Base-by-base conservation (phyloP, 2,888 invertebrate genomes). In the Suillia variegata region DNA sequence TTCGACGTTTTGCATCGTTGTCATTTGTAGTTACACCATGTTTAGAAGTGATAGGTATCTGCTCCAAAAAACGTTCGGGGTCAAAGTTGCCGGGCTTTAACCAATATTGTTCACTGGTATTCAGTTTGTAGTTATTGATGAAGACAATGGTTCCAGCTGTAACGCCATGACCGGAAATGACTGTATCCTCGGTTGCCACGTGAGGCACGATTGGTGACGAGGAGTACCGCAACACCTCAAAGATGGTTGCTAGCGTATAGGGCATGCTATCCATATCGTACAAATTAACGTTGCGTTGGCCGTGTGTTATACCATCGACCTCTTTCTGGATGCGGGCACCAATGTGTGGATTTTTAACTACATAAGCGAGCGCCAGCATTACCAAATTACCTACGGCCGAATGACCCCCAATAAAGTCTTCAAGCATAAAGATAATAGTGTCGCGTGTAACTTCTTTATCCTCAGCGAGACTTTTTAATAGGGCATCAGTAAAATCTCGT, bases 191-290 rank as follows among this genome's bases (percentile, higher is more conserved):
- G 1, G 91, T 91, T 0, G 94, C 93, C 0, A 93, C 93, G 74
- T 94, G 94, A 0, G 95, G 95, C 0, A 95, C 94, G 59, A 95
- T 94, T 0, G 95, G 94, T 0, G 94, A 94, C 0, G 93, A 93
- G 0, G 91, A 87, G 56, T 88, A 88, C 53, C 95, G 82, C 0
- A 94, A 80, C 1, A 92, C 89, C 82, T 95, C 95, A 69, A 90
- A 85, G 13, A 94, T 86, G 0, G 91, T 89, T 0, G 92, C 93
- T 81, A 93, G 91, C 0, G 92, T 92, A 76, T 91, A 94, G 0
- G 92, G 91, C 83, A 95, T 85, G 1, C 80, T 80, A 1, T 84
- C 82, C 71, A 88, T 86, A 67, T 94, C 91, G 21, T 85, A 82
- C 1, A 93, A 78, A n/a, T 84, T 85, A 0, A 91, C 86, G 15